These are phyloP conservation scores for Agonopterix subpropinquella DNA, from an alignment of 2,888 invertebrate genomes.

Conservation along the genomic window DNA sequence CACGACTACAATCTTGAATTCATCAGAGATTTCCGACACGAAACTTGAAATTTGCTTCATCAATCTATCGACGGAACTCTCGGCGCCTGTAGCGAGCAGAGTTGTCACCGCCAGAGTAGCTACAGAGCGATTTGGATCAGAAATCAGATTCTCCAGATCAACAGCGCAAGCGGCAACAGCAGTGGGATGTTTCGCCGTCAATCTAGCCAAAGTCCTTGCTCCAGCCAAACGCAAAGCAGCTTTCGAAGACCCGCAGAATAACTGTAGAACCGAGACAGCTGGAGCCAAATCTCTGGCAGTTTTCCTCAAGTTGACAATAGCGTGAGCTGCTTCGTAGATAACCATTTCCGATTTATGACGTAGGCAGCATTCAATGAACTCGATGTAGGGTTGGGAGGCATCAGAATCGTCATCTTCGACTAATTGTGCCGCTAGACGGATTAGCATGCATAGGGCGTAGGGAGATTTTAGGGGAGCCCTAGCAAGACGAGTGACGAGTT, in stretches of 20 bases:
- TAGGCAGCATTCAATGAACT: slow-evolving; percentile 95
- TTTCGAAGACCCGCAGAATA: slow-evolving; percentile 98
- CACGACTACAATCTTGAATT: slow-evolving; percentile 99
- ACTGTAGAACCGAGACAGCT: slow-evolving; percentile 96
- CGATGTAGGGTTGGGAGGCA: slow-evolving; percentile 85
- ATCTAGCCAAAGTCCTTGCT: slow-evolving; percentile 96
- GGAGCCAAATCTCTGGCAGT: slow-evolving; percentile 92
- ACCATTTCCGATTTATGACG: slow-evolving; percentile 99
- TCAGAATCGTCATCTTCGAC: slow-evolving; percentile 91
- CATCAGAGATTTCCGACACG: slow-evolving; percentile 99
- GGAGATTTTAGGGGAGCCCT: slow-evolving; percentile 92
- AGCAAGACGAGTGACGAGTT: slow-evolving; percentile 93
- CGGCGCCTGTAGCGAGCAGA: slow-evolving; percentile 97
- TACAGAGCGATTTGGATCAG: slow-evolving; percentile 97
- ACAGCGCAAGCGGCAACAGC: slow-evolving; percentile 98
- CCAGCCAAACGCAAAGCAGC: slow-evolving; percentile 97
- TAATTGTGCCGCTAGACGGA: slow-evolving; percentile 94
- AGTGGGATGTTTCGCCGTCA: slow-evolving; percentile 96
- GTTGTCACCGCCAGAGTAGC: slow-evolving; percentile 99
- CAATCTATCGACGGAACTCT: slow-evolving; percentile 97
- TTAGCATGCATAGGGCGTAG: slow-evolving; percentile 96
- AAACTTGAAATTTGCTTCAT: slow-evolving; percentile 99
- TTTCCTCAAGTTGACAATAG: slow-evolving; percentile 93
- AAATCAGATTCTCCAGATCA: slow-evolving; percentile 98
- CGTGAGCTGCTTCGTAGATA: slow-evolving; percentile 98